Percentiles rank a stretch among this genome's conserved stretches.
Evolutionary conservation across 1,140 invertebrate species (phyloP).

Genomic region (Druon quercuslanigerum): DNA sequence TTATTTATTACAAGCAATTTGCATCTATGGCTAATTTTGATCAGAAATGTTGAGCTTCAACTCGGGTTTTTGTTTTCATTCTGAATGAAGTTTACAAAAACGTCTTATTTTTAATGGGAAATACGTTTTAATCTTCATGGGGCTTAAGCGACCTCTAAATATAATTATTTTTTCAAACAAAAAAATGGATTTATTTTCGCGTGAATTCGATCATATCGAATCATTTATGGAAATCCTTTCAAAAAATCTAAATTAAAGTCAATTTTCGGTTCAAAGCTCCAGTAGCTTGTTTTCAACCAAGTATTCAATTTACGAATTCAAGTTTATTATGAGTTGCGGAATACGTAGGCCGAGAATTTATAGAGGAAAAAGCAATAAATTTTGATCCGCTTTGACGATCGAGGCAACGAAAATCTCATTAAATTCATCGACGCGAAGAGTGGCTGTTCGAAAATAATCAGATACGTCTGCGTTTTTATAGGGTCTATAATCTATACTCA

Average conservation of each 20-base stretch:
- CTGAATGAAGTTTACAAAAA: too few species aligned
- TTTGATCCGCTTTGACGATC: slow-evolving; percentile 33
- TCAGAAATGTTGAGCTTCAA: too few species aligned
- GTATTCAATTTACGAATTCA: slow-evolving; percentile 18
- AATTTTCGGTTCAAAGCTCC: background rate
- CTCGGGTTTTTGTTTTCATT: too few species aligned
- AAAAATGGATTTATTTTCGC: too few species aligned
- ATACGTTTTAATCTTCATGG: too few species aligned
- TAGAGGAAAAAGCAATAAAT: slow-evolving; percentile 41
- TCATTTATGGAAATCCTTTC: background rate
- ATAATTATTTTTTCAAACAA: too few species aligned
- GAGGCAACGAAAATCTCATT: slow-evolving; percentile 18
- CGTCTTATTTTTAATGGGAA: too few species aligned
- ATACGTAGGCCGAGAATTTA: slow-evolving; percentile 8
- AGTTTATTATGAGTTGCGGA: slow-evolving; percentile 1
- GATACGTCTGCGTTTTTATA: background rate
- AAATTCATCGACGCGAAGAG: slow-evolving; percentile 17
- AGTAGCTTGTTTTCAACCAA: background rate
- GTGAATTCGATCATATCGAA: too few species aligned
- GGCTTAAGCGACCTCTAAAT: too few species aligned
- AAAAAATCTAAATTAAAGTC: background rate
- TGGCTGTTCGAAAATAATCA: slow-evolving; percentile 21
- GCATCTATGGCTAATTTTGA: too few species aligned
- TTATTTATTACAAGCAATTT: too few species aligned
- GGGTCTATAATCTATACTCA: background rate